These are phyloP conservation scores for Drosophila parvula DNA, from an alignment of 1,140 invertebrate species.

Conservation along the genomic window DNA sequence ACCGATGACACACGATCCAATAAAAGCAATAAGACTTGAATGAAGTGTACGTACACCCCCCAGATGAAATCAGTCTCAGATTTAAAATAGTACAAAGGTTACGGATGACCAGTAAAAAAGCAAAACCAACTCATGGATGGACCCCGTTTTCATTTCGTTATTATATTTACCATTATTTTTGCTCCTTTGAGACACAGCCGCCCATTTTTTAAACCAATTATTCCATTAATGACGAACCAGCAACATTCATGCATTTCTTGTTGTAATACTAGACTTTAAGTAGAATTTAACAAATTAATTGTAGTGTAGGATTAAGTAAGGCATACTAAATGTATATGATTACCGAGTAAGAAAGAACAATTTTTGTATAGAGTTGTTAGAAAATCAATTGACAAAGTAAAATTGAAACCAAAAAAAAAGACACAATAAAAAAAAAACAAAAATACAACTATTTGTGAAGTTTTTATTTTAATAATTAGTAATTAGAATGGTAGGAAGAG, in stretches of 20 bases:
- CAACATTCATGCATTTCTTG: conserved; percentile 42
- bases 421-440: conserved; percentile 41
- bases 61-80: conserved; percentile 48
- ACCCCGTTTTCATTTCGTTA: conserved; percentile 16
- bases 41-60: conserved; percentile 13
- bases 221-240: conserved; percentile 23
- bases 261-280: conserved; percentile 37
- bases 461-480: not conserved
- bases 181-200: conserved; percentile 9
- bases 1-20: conserved; percentile 19
- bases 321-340: conserved; percentile 39
- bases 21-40: conserved; percentile 58
- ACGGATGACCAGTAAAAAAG: conserved; percentile 6
- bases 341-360: conserved; percentile 49
- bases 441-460: conserved; percentile 4
- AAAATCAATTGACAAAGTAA: conserved; percentile 63
- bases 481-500: not conserved
- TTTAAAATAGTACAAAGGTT: conserved; percentile 75
- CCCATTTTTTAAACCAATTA: conserved; percentile 16
- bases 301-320: conserved; percentile 8
- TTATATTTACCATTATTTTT: conserved; percentile 12
- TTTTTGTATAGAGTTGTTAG: conserved; percentile 77
- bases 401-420: conserved; percentile 71
- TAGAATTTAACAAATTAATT: conserved; percentile 53
- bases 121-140: conserved; percentile 20